Conservation (phyloP, 2,888 invertebrate genomes). For the Coenonympha arcania region DNA sequence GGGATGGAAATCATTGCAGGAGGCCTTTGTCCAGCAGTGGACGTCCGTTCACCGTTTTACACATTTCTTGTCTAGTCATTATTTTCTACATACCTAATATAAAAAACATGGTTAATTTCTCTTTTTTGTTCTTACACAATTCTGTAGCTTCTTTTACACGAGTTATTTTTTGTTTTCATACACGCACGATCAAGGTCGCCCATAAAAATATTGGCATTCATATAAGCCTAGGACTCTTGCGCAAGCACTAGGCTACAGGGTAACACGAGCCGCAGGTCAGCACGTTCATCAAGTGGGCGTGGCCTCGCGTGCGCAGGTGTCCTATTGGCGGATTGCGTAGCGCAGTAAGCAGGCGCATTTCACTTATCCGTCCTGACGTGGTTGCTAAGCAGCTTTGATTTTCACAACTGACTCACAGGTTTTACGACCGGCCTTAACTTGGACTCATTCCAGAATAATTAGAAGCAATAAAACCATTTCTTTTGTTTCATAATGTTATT, state of each 20-base stretch:
- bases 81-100: too few relatives aligned
- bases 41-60: too few relatives aligned
- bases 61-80: too few relatives aligned
- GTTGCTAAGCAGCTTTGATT: slow-evolving; percentile 46
- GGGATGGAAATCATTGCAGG: too few relatives aligned
- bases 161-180: too few relatives aligned
- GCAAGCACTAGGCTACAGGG: slow-evolving; percentile 28
- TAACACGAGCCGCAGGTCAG: slow-evolving; percentile 31
- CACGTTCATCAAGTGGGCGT: slow-evolving; percentile 49
- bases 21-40: too few relatives aligned
- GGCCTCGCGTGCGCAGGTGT: slow-evolving; percentile 46
- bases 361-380: slow-evolving; percentile 53
- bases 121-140: too few relatives aligned
- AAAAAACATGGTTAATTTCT: too few relatives aligned
- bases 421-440: slow-evolving; percentile 13
- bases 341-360: slow-evolving; percentile 67
- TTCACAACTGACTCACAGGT: slow-evolving; percentile 31
- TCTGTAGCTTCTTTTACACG: too few relatives aligned
- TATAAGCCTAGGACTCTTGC: slow-evolving; percentile 23
- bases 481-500: background rate
- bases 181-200: slow-evolving; percentile 12
- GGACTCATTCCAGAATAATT: slow-evolving; percentile 6
- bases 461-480: background rate
- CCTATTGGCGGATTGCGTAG: slow-evolving; percentile 53
- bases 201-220: slow-evolving; percentile 19